Evolutionary conservation across 2,797 vertebrate genomes (phyloP).

Genomic region (Xiphorhynchus erythropygius): DNA sequence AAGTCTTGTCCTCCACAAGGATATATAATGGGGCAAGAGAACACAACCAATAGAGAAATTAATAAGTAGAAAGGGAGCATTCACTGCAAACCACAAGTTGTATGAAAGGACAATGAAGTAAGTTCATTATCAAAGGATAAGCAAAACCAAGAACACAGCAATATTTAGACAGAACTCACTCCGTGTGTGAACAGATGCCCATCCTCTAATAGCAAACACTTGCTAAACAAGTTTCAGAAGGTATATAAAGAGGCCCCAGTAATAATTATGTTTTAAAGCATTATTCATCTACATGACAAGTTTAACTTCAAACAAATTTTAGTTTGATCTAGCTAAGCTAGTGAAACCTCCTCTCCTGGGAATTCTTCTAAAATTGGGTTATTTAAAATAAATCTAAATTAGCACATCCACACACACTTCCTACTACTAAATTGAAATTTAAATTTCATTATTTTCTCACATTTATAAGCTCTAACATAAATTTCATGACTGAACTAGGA

Average conservation of each 20-base stretch:
- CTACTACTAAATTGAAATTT: not conserved
- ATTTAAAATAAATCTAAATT: slow-evolving; percentile 37
- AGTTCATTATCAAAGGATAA: not conserved
- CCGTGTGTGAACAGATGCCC: not conserved
- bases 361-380: slow-evolving; percentile 43
- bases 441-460: slow-evolving; percentile 6
- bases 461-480: not conserved
- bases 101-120: not conserved
- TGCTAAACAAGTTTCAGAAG: slow-evolving; percentile 50
- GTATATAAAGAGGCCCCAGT: not conserved
- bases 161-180: slow-evolving; percentile 22
- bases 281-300: slow-evolving; percentile 39
- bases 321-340: slow-evolving; percentile 20
- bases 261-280: slow-evolving; percentile 36
- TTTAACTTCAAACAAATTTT: slow-evolving; percentile 47
- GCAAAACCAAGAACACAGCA: not conserved
- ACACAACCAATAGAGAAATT: not conserved
- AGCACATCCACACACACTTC: not conserved
- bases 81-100: not conserved
- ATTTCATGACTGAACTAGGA: not conserved
- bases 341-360: not conserved
- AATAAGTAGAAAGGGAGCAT: not conserved
- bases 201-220: slow-evolving; percentile 20
- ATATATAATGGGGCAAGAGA: not conserved
- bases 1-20: not conserved